Base-by-base conservation (phyloP, 1,140 invertebrate species). In the Tribolium madens region DNA sequence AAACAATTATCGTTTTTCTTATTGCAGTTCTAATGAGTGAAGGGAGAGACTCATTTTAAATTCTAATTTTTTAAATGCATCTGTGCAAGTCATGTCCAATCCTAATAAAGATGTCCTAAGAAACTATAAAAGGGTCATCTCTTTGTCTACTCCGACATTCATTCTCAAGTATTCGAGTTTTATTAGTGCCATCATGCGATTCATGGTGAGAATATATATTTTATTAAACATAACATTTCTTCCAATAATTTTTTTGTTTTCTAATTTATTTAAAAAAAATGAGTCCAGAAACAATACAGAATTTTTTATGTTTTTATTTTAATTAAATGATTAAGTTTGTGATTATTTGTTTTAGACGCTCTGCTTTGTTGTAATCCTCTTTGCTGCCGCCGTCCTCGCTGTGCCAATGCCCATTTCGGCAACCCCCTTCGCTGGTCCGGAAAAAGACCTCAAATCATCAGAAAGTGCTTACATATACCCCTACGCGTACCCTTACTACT, bases 11-110 rank as follows among this genome's bases (percentile, higher is more conserved):
- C 70, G 46, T 48, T 72, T 46, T 26, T 72, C 70, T 52, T 17
- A 72, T 50, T 50, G n/a, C n/a, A 72, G 70, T 53, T 52, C 71
- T 57, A 53, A 73, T 73, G 48, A 73, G 71, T 73, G 71, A 73
- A 73, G 71, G 71, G 71, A 73, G 15, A 50, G 14, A 26, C 21
- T 33, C 12, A 73, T 73, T 73, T 73, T 12, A 13, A 73, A 73
- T 73, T 73, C 7, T 53, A 73, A 73, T 73, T 71, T 48, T n/a
- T 18, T 71, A 4, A 71, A 47, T 26, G 47, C 33, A 14, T 33
- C 26, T 57, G 1, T 57, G 52, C 52, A 21, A 33, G 36, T n/a
- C 71, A 52, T 47, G 21, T 14, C 50, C 31, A 33, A 73, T 73
- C 71, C 71, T 73, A 73, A 73, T 73, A 73, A 73, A 73, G 48